Base-by-base conservation (phyloP, 1,140 invertebrate species). In the Magallana ariakensis region DNA sequence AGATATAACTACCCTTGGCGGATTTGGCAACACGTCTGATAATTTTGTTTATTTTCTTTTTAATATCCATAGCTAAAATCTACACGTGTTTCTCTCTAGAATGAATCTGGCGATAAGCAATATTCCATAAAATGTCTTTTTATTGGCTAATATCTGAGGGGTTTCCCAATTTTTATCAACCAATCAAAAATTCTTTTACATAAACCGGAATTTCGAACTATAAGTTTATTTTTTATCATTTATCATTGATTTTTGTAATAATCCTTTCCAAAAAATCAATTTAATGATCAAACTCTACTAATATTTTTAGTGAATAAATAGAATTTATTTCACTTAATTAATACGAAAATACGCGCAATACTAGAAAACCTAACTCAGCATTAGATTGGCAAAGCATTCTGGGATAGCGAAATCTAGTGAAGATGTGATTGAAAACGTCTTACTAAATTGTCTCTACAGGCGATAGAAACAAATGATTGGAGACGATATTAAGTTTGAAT, bases 351-450 rank as follows among this genome's bases (percentile, higher is more conserved):
- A 85, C 22, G 22, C 0, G 22, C n/a, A 66, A 55, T 33, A 62
- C 70, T 26, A 16, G 8, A 62, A 58, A 75, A 16, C 15, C n/a
- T 85, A 75, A 85, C 87, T 89, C 70, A 62, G 66, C 75, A 11
- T 70, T 56, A 26, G 8, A n/a, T 26, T 80, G 70, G 60, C 22
- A 80, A 33, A 87, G 90, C 80, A 89, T 91, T 87, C 56, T 91
- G 90, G 90, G 90, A 91, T 86, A 85, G 88, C 80, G 33, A 81
- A 85, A 84, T 81, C 84, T 55, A 80, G 85, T 86, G 80, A 84
- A 86, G 85, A 83, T 56, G 46, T 82, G 16, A 82, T 15, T 55
- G 16, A 66, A 56, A 88, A 55, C 19, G 57, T 53, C 54, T 66
- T 62, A 84, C 85, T 62, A 60, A 84, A 33, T 80, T 58, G 85